Conservation (phyloP, 2,797 vertebrate genomes). For the Propithecus deckenii region DNA sequence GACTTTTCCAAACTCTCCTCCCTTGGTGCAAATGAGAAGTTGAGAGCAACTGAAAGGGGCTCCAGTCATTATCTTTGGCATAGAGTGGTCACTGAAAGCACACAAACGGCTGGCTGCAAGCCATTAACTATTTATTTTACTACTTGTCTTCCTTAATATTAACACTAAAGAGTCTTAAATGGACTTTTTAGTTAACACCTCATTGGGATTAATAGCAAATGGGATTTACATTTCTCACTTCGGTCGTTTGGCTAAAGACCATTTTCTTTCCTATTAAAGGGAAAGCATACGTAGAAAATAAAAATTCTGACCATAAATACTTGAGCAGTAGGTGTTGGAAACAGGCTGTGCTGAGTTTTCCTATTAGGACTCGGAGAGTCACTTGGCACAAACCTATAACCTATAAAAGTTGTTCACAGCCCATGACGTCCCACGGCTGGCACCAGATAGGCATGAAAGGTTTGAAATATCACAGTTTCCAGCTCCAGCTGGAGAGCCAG, state of each 20-base stretch:
- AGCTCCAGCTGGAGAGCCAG: neutral
- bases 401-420: slow-evolving; percentile 22
- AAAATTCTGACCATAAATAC: slow-evolving; percentile 10
- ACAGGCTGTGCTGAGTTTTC: neutral
- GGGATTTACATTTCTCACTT: slow-evolving; percentile 64
- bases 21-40: slow-evolving; percentile 21
- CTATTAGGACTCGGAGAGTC: neutral
- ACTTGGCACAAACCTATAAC: slow-evolving; percentile 14
- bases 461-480: neutral
- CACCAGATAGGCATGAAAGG: neutral
- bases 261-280: slow-evolving; percentile 53
- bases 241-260: slow-evolving; percentile 60
- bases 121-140: slow-evolving; percentile 47
- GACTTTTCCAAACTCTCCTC: neutral
- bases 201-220: slow-evolving; percentile 60
- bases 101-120: neutral
- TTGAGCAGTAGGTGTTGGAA: slow-evolving; percentile 38
- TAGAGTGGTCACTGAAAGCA: neutral
- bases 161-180: slow-evolving; percentile 67
- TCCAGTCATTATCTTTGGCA: neutral
- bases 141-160: slow-evolving; percentile 48
- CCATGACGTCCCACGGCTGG: neutral
- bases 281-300: slow-evolving; percentile 42
- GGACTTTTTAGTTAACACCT: slow-evolving; percentile 71
- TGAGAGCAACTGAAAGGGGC: neutral